These are phyloP conservation scores for Centropus unirufus DNA, from an alignment of 2,113 vertebrate species.

Conservation along the genomic window DNA sequence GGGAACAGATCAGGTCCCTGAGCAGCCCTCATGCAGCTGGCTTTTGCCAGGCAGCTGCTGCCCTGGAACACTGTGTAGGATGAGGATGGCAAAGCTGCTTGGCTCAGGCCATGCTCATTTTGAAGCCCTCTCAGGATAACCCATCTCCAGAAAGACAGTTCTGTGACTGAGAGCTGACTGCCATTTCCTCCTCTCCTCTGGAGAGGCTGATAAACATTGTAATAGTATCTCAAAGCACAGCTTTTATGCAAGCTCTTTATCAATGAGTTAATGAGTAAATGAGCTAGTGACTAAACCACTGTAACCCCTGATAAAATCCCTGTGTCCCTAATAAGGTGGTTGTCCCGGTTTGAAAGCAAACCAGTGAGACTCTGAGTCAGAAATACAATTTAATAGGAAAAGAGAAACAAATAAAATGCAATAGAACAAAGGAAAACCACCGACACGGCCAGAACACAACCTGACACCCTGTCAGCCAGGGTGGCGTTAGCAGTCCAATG, in stretches of 20 bases:
- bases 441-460: too few species aligned
- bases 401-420: too few species aligned
- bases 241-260: not conserved
- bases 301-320: not conserved
- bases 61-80: not conserved
- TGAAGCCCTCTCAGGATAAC: not conserved
- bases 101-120: not conserved
- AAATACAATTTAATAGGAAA: too few species aligned
- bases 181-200: not conserved
- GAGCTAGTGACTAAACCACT: not conserved
- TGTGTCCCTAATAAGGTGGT: not conserved
- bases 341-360: too few species aligned
- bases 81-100: not conserved
- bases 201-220: fast-evolving
- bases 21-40: not conserved
- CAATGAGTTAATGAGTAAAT: not conserved
- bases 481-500: too few species aligned
- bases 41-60: not conserved
- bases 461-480: too few species aligned
- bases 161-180: not conserved
- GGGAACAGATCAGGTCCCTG: not conserved
- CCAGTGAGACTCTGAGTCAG: too few species aligned
- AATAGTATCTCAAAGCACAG: not conserved
- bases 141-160: not conserved
- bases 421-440: too few species aligned